Evolutionary conservation across 2,888 invertebrate genomes (phyloP).

Genomic region (Crioceris asparagi): DNA sequence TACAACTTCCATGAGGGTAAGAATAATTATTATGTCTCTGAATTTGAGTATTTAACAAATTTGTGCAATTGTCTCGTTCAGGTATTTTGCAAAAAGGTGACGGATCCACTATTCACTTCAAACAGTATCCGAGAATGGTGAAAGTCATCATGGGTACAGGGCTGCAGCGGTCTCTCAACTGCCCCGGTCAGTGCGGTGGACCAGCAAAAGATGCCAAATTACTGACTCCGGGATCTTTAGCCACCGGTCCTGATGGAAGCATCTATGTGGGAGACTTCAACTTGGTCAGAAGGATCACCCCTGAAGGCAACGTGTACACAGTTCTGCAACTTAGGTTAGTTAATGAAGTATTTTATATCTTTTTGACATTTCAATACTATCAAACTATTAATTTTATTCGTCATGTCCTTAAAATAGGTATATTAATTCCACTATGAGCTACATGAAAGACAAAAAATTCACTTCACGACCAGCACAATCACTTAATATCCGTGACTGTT

Average conservation of each 20-base stretch:
- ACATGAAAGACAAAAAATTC: no score
- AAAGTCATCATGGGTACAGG: slow-evolving; percentile 90
- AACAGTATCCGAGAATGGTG: slow-evolving; percentile 82
- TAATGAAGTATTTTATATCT: no score
- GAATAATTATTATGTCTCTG: no score
- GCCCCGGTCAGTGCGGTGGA: slow-evolving; percentile 79
- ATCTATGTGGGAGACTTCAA: slow-evolving; percentile 96
- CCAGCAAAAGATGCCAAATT: slow-evolving; percentile 77
- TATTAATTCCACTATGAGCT: no score
- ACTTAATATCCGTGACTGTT: no score
- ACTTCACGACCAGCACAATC: no score
- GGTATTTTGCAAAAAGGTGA: slow-evolving; percentile 87
- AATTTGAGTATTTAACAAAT: no score
- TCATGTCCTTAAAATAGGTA: no score
- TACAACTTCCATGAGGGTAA: slow-evolving; percentile 91
- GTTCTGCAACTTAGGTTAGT: slow-evolving; percentile 44
- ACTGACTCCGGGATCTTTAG: slow-evolving; percentile 85
- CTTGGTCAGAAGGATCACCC: slow-evolving; percentile 79
- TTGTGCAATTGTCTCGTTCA: no score
- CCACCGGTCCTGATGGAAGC: slow-evolving; percentile 92
- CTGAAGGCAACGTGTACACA: slow-evolving; percentile 82
- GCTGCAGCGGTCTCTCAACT: slow-evolving; percentile 71
- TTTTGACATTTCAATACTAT: no score
- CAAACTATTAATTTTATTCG: no score
- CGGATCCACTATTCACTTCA: slow-evolving; percentile 88